Evolutionary conservation across 2,797 vertebrate species (phyloP), one percentile per base, ranked within the genome.

Genomic region (Labeo calbasu): DNA sequence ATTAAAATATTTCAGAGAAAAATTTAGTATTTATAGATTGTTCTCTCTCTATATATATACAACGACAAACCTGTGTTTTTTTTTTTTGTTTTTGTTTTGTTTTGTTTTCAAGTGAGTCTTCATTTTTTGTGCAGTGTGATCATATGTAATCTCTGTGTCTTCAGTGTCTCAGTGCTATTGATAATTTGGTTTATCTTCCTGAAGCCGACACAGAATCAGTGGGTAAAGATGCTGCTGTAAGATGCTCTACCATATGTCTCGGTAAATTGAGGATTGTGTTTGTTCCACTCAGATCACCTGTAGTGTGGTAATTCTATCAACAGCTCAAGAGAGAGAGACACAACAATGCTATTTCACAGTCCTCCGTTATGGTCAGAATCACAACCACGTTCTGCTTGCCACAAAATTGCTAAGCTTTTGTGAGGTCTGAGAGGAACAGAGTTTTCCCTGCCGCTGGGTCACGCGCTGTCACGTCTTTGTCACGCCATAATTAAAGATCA

Each of bases 261-360:
- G 61, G 14, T 70, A 83, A 81, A 73, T 13, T n/a, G 55, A 73
- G 70, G 21, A 71, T 78, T 86, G 80, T 83, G 85, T 82, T 51
- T 48, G 21, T 66, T 85, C 40, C 8, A 36, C 68, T 77, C n/a
- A 71, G 59, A 83, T 84, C 71, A 83, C 63, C 66, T 82, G 43
- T 59, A 68, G 48, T 83, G 83, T 85, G 83, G 68, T 83, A 88
- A 85, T 86, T 86, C 80, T 65, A 88, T 88, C 83, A 86, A 85
- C 77, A 85, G 61, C 81, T 85, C 50, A 19, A 43, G 73, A 73
- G 55, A 86, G 77, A 86, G 77, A 78, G n/a, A 78, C 66, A 85
- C 83, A 68, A 55, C 76, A 77, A 48, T 83, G 65, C 53, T 77
- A 87, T 82, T 80, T 88, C 78, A 84, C 86, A 83, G 85, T 76